Evolutionary conservation across 2,113 vertebrate species (phyloP).

Genomic region (Megaceryle torquata): DNA sequence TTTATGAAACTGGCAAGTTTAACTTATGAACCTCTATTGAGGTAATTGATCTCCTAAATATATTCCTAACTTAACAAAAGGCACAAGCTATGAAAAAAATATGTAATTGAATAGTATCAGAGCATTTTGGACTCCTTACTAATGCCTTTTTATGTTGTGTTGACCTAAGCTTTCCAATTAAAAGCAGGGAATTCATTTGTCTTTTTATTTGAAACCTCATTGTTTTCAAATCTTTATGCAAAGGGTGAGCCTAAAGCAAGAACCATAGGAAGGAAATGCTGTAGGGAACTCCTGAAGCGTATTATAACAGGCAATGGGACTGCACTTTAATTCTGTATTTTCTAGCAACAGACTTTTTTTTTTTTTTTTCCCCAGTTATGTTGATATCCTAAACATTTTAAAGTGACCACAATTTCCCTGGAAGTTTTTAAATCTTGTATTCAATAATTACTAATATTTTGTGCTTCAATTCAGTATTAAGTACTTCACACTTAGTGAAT

Average conservation of each 20-base stretch:
- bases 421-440: neutral
- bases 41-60: neutral
- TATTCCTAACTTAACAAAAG: neutral
- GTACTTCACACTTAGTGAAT: neutral
- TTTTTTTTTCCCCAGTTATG: neutral
- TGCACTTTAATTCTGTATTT: neutral
- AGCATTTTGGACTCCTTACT: neutral
- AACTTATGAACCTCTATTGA: neutral
- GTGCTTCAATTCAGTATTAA: neutral
- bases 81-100: neutral
- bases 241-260: neutral
- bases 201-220: conserved; percentile 3
- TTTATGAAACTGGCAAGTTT: neutral
- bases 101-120: neutral
- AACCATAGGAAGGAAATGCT: conserved; percentile 5
- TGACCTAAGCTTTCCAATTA: conserved; percentile 21
- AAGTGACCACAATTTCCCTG: neutral
- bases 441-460: neutral
- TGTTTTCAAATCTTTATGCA: conserved; percentile 8
- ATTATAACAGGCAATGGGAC: neutral
- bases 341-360: neutral
- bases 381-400: neutral
- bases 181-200: conserved; percentile 2
- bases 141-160: conserved; percentile 19
- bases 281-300: neutral